A percentile compares a stretch with the other conserved stretches of the same genome.
Conservation (phyloP, 2,797 vertebrate genomes). For the Meda fulgida region DNA sequence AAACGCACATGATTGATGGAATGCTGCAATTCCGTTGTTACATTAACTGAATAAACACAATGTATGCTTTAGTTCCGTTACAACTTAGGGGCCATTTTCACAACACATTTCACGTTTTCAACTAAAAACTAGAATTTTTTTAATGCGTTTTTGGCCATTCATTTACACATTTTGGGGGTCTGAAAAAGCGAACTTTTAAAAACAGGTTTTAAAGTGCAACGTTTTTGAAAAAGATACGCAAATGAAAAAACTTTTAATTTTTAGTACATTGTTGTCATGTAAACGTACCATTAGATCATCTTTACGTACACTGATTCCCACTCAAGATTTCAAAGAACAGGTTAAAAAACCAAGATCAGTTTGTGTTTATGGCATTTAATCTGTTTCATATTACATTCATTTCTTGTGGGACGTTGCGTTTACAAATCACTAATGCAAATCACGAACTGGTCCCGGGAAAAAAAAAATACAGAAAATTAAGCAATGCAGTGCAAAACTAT, state of each 20-base stretch:
- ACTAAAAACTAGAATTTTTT: not conserved
- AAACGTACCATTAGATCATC: not conserved
- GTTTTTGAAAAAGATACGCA: too few relatives aligned
- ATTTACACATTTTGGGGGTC: too few relatives aligned
- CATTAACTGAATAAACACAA: not conserved
- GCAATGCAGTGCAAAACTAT: not conserved
- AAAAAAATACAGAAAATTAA: not conserved
- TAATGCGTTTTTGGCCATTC: too few relatives aligned
- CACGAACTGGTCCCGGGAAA: not conserved
- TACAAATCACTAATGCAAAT: not conserved
- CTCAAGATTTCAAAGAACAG: not conserved
- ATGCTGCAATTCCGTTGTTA: not conserved
- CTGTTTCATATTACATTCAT: not conserved
- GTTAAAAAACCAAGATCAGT: not conserved
- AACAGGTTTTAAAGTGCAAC: too few relatives aligned
- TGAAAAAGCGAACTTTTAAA: too few relatives aligned
- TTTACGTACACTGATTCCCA: not conserved
- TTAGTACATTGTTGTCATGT: not conserved
- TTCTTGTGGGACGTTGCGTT: not conserved
- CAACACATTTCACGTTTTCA: not conserved
- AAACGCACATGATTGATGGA: not conserved
- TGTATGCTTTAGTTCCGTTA: not conserved
- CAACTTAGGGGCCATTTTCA: not conserved
- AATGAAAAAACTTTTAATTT: too few relatives aligned
- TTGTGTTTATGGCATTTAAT: constrained; percentile 4